Base-by-base conservation (phyloP, 1,140 invertebrate genomes). In the Ostrea edulis region DNA sequence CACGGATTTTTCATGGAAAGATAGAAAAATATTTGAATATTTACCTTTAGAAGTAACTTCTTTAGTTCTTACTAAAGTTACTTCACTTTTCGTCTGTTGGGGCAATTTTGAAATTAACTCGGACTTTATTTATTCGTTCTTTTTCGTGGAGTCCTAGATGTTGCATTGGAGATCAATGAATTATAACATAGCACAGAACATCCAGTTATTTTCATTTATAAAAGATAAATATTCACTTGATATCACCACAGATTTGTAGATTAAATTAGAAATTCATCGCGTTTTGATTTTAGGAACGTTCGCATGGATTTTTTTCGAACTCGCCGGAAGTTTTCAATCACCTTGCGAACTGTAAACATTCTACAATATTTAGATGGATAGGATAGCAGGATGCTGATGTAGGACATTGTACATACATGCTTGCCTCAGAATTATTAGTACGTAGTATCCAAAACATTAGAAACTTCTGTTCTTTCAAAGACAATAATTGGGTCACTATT, bases 291-390 rank as follows among this genome's bases (percentile, higher is more conserved):
- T 5, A 1, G 35, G 35, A 44, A 44, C 5, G 35, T 44, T 44
- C 35, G 35, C 35, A 44, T 44, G 35, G 5, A 44, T 44, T 22
- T 68, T 25, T 25, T 68, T 68, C 25, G n/a, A 35, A 20, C 20
- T 25, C 25, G 8, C 68, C 68, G 68, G 68, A 77, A 77, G 68
- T 77, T 77, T 77, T 29, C 68, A 12, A 77, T 77, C 68, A 77
- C 68, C 68, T 77, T 77, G 68, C 68, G 29, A 77, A 77, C 68
- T 77, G 9, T 77, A 77, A 77, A 77, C 68, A 77, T 77, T 77
- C 68, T 14, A 2, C 17, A 2, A 12, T 55, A 55, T 55, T 9
- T 9, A 2, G 54, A 8, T 9, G 14, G 8, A 62, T 17, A 55
- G 2, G 20, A 58, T 20, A 62, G 17, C 55, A 62, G 17, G 17